phyloP scores from a whole-genome alignment of 2,797 vertebrate species.

The Clarias platycephalus region DNA sequence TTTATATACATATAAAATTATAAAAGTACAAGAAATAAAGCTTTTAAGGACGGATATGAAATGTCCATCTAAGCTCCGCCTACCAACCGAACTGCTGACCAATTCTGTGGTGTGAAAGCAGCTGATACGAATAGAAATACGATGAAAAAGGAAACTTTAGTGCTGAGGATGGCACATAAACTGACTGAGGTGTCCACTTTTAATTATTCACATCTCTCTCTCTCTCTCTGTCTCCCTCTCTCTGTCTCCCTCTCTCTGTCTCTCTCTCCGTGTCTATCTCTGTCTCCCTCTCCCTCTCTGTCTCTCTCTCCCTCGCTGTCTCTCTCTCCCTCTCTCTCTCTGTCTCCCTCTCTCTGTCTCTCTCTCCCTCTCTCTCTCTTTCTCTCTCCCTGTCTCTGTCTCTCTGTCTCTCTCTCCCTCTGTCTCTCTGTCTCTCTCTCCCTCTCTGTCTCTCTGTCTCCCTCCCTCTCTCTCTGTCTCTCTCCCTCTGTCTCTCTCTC shows the following conservation, averaged over 20 bases:
- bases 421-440: constrained; percentile 16
- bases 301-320: neutral
- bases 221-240: no score
- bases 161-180: neutral
- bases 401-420: neutral
- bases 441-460: constrained; percentile 23
- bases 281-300: no score
- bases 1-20: neutral
- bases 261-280: neutral
- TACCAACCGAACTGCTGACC: neutral
- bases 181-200: neutral
- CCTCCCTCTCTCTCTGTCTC: no score
- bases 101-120: neutral
- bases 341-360: neutral
- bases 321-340: neutral
- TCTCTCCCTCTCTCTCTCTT: no score
- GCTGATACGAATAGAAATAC: neutral
- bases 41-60: neutral
- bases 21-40: neutral
- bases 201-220: neutral
- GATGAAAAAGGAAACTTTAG: neutral
- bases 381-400: neutral
- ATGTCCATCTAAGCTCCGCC: neutral
- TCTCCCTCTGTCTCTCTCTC: neutral
- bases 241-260: neutral